Conservation (phyloP, 2,797 vertebrate genomes). For the Eulemur rubriventer region DNA sequence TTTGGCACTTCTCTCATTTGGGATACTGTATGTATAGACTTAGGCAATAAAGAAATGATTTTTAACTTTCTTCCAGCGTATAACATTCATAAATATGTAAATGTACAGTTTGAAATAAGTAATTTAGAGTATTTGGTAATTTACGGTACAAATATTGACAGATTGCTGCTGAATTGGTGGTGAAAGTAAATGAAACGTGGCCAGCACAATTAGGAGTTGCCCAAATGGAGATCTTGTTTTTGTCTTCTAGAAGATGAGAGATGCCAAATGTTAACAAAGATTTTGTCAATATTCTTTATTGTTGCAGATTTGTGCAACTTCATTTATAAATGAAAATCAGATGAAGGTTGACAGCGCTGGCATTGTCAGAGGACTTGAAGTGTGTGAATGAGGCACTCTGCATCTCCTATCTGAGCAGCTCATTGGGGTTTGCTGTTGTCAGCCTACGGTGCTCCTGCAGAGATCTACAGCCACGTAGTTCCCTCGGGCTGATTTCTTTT, state of each 20-base stretch:
- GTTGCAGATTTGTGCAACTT: slow-evolving; percentile 47
- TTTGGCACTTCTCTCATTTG: slow-evolving; percentile 4
- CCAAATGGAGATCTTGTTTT: slow-evolving; percentile 37
- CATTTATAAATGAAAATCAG: slow-evolving; percentile 62
- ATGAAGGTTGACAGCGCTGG: slow-evolving; percentile 52
- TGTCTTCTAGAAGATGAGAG: slow-evolving; percentile 63
- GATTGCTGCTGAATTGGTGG: slow-evolving; percentile 70
- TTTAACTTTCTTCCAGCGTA: slow-evolving; percentile 35
- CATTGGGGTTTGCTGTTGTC: neutral
- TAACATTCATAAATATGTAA: slow-evolving; percentile 57
- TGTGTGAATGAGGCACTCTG: neutral
- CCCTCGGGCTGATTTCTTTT: slow-evolving; percentile 61
- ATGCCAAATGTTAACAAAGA: neutral
- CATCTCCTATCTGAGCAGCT: neutral
- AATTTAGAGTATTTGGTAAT: slow-evolving; percentile 59
- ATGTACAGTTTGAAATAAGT: slow-evolving; percentile 46
- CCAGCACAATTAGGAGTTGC: slow-evolving; percentile 38
- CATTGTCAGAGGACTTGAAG: neutral
- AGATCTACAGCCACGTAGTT: neutral
- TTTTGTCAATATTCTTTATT: slow-evolving; percentile 56
- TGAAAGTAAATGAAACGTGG: slow-evolving; percentile 56
- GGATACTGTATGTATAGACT: neutral
- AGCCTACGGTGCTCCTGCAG: neutral
- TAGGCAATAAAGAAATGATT: slow-evolving; percentile 35
- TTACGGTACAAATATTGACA: slow-evolving; percentile 57